These are phyloP conservation scores for Subacronicta megacephala DNA, from an alignment of 2,888 invertebrate genomes.

Conservation along the genomic window DNA sequence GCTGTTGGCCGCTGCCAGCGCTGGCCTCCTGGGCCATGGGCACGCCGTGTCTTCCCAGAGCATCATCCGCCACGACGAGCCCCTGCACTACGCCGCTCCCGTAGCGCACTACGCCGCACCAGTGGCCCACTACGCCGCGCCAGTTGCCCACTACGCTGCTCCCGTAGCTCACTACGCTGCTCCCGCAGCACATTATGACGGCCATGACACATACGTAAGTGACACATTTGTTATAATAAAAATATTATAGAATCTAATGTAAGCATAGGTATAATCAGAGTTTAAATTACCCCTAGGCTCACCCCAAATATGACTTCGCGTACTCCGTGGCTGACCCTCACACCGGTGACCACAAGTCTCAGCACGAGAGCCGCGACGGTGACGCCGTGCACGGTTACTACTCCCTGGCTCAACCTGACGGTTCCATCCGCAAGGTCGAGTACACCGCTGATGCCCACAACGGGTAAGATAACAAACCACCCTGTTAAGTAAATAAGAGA, in stretches of 20 bases:
- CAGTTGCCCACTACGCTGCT: constrained; percentile 52
- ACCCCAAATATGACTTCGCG: constrained; percentile 84
- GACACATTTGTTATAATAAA: background rate
- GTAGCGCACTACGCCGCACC: constrained; percentile 62
- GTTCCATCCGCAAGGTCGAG: constrained; percentile 86
- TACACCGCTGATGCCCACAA: constrained; percentile 75
- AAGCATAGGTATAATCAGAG: background rate
- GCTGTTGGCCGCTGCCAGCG: constrained; percentile 67
- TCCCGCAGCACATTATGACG: constrained; percentile 58
- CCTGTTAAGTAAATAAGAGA: background rate
- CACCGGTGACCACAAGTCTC: constrained; percentile 89
- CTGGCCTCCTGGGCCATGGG: constrained; percentile 58
- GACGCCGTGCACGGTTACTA: constrained; percentile 90
- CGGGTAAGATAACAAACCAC: constrained; percentile 51
- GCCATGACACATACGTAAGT: constrained; percentile 59
- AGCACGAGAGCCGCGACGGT: constrained; percentile 87
- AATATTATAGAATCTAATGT: background rate
- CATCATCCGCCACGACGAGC: constrained; percentile 55
- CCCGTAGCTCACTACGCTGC: constrained; percentile 44
- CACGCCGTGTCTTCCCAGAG: constrained; percentile 41
- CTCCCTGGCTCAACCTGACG: constrained; percentile 88
- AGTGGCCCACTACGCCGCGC: constrained; percentile 52
- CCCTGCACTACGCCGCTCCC: constrained; percentile 51
- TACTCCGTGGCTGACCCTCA: constrained; percentile 89
- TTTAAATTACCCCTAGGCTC: constrained; percentile 64